These are phyloP conservation scores for Periophthalmus modestus DNA, from an alignment of 2,113 vertebrate species.

Conservation along the genomic window DNA sequence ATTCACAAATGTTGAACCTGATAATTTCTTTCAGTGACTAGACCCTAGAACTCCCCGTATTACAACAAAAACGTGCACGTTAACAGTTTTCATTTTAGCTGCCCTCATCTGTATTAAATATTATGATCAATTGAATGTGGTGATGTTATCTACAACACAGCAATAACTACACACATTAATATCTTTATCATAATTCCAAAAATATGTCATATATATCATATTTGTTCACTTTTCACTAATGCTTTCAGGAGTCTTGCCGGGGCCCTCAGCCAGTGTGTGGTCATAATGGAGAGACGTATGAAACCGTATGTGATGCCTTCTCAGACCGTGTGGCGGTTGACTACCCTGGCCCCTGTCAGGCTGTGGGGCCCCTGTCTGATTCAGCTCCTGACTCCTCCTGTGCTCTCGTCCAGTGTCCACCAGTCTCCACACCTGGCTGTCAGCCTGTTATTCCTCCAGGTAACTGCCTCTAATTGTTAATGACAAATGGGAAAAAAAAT, in stretches of 20 bases:
- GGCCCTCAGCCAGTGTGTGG: constrained; percentile 82
- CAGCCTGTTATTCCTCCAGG: constrained; percentile 87
- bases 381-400: constrained; percentile 79
- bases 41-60: too few relatives aligned
- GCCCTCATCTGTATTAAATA: too few relatives aligned
- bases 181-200: neutral
- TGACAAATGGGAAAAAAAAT: too few relatives aligned
- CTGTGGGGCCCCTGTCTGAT: constrained; percentile 82
- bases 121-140: too few relatives aligned
- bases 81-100: too few relatives aligned
- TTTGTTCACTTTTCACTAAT: neutral
- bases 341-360: constrained; percentile 85
- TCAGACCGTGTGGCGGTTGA: constrained; percentile 88
- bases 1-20: too few relatives aligned
- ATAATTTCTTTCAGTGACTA: too few relatives aligned
- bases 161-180: neutral
- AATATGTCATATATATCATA: neutral
- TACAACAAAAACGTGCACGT: too few relatives aligned
- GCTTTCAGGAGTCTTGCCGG: constrained; percentile 79
- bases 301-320: constrained; percentile 87
- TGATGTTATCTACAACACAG: too few relatives aligned
- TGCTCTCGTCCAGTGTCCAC: constrained; percentile 82
- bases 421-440: constrained; percentile 78
- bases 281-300: constrained; percentile 90
- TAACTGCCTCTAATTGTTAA: neutral